Conservation (phyloP, 2,797 vertebrate species). For the Dendrocincla tyrannina region DNA sequence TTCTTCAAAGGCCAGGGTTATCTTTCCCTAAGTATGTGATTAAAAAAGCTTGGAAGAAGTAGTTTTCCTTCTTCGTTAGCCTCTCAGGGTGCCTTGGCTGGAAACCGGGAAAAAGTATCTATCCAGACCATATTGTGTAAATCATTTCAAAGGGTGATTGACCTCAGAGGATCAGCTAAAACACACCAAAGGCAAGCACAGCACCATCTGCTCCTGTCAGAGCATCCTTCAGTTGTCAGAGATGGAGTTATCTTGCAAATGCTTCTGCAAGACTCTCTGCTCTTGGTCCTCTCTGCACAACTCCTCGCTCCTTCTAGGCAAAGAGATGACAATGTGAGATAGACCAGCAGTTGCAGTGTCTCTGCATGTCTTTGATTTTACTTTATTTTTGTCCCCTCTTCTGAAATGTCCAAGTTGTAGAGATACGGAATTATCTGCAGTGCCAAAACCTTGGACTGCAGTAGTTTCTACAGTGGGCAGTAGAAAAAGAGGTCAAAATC, state of each 20-base stretch:
- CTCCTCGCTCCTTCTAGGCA: neutral
- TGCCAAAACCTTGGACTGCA: neutral
- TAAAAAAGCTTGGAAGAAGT: neutral
- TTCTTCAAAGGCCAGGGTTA: neutral
- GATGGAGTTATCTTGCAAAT: neutral
- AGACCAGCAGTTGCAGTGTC: accelerated
- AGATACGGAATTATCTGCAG: neutral
- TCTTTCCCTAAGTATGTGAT: neutral
- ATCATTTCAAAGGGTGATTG: neutral
- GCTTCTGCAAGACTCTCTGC: neutral
- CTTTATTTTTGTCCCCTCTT: neutral
- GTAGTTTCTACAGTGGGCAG: neutral
- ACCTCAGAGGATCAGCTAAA: neutral
- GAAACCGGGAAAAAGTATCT: neutral
- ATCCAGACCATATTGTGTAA: neutral
- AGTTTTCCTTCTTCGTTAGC: neutral
- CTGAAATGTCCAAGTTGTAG: neutral
- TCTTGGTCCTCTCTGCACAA: neutral
- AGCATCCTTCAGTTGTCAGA: neutral
- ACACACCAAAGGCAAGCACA: neutral
- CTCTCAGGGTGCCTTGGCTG: neutral
- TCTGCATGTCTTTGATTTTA: neutral
- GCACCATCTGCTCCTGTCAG: neutral
- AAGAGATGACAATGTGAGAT: neutral
- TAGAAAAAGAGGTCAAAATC: neutral